These are phyloP conservation scores for Leucophenga montana DNA, from an alignment of 2,888 invertebrate genomes.

Conservation along the genomic window DNA sequence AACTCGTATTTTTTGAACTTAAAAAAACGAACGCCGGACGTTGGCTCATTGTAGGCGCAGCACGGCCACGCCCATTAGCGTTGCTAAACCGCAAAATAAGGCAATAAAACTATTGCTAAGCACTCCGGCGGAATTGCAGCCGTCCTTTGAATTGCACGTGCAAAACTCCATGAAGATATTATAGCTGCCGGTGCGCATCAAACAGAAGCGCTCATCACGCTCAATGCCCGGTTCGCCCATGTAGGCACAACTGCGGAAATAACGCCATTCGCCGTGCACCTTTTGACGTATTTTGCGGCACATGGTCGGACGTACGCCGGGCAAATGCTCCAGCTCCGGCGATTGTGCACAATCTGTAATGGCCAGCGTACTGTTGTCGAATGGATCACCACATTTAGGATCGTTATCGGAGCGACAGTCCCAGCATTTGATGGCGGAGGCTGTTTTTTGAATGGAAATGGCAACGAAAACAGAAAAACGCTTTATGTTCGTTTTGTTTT, in stretches of 20 bases:
- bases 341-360: conserved; percentile 85
- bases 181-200: conserved; percentile 92
- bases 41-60: conserved; percentile 21
- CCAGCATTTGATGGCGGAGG: conserved; percentile 88
- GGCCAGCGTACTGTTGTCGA: conserved; percentile 90
- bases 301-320: conserved; percentile 84
- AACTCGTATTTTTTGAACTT: neutral
- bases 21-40: neutral
- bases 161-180: conserved; percentile 96
- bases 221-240: conserved; percentile 92
- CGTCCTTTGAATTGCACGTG: conserved; percentile 93
- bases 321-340: conserved; percentile 78
- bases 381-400: conserved; percentile 93
- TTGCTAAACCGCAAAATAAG: conserved; percentile 45
- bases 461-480: neutral
- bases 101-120: conserved; percentile 61
- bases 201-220: conserved; percentile 91
- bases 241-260: conserved; percentile 90
- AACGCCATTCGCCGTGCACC: conserved; percentile 91
- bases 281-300: conserved; percentile 94
- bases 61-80: conserved; percentile 49
- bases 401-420: conserved; percentile 91
- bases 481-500: conserved; percentile 13
- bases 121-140: conserved; percentile 82
- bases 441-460: conserved; percentile 71